These are phyloP conservation scores for Megalonaias nervosa DNA, from an alignment of 1,140 invertebrate species.

Conservation along the genomic window DNA sequence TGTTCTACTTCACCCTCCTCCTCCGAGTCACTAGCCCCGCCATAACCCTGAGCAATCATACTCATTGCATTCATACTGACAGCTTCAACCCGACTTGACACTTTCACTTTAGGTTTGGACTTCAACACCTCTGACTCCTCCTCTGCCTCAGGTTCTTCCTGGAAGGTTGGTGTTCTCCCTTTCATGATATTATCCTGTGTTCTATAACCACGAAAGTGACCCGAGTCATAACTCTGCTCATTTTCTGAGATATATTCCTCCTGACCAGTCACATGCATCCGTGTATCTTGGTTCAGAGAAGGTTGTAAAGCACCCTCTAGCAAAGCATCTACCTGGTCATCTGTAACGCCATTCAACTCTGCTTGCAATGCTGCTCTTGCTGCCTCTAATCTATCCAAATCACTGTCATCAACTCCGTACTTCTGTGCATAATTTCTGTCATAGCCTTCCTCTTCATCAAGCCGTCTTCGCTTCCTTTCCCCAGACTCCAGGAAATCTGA, in stretches of 20 bases:
- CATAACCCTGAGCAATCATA: constrained; percentile 67
- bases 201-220: background rate
- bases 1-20: constrained; percentile 68
- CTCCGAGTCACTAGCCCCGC: constrained; percentile 55
- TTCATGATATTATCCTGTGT: background rate
- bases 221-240: background rate
- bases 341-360: constrained; percentile 46
- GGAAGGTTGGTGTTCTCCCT: too few relatives aligned
- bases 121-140: background rate
- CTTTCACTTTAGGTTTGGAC: constrained; percentile 14
- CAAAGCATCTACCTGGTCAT: constrained; percentile 15
- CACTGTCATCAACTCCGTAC: constrained; percentile 37
- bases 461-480: constrained; percentile 18
- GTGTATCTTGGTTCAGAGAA: background rate
- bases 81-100: constrained; percentile 24
- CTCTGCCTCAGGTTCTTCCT: background rate
- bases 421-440: constrained; percentile 33
- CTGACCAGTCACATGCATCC: constrained; percentile 15
- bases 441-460: constrained; percentile 35
- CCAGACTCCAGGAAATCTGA: constrained; percentile 7
- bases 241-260: background rate
- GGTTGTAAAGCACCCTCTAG: constrained; percentile 7
- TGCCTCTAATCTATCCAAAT: constrained; percentile 68
- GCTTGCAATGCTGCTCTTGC: constrained; percentile 66
- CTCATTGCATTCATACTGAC: constrained; percentile 61